These are phyloP conservation scores for Meloe dianella DNA, from an alignment of 2,888 invertebrate genomes.

Conservation along the genomic window DNA sequence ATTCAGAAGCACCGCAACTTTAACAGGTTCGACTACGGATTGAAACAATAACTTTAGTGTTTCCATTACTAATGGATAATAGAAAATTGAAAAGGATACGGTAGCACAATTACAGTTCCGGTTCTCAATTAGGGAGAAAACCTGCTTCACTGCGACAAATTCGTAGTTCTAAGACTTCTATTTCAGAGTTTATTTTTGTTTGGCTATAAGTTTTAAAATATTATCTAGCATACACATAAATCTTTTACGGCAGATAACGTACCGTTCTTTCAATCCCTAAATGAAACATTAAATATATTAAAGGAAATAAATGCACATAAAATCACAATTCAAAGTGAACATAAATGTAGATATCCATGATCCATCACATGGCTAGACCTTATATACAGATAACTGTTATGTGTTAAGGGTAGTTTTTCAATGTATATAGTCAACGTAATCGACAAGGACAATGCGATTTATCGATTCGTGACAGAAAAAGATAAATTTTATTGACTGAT, in stretches of 20 bases:
- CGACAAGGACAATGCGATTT: conserved; percentile 28
- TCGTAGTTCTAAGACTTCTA: too few species aligned
- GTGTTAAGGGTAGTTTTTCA: conserved; percentile 8
- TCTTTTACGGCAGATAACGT: conserved; percentile 17
- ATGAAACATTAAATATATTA: conserved; percentile 40
- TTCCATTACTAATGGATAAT: too few species aligned
- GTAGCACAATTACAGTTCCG: too few species aligned
- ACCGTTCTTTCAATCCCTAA: conserved; percentile 27
- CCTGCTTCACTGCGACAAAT: too few species aligned
- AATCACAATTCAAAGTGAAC: conserved; percentile 43
- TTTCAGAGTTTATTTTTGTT: neutral
- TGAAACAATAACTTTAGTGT: too few species aligned
- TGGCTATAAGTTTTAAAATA: neutral
- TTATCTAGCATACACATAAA: conserved; percentile 8
- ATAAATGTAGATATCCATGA: conserved; percentile 40
- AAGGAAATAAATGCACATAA: conserved; percentile 45
- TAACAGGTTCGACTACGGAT: too few species aligned
- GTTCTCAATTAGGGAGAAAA: too few species aligned
- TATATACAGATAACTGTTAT: conserved; percentile 28
- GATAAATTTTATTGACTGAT: conserved; percentile 27
- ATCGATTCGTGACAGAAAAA: conserved; percentile 27
- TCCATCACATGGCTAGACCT: conserved; percentile 37
- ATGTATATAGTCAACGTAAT: neutral
- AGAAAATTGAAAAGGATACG: too few species aligned
- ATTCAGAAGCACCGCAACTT: too few species aligned